Percentiles rank a stretch among this genome's conserved stretches.
These are phyloP conservation scores for Acanthaster planci DNA, from an alignment of 35 echinoderm and acorn worm species.

Conservation along the genomic window DNA sequence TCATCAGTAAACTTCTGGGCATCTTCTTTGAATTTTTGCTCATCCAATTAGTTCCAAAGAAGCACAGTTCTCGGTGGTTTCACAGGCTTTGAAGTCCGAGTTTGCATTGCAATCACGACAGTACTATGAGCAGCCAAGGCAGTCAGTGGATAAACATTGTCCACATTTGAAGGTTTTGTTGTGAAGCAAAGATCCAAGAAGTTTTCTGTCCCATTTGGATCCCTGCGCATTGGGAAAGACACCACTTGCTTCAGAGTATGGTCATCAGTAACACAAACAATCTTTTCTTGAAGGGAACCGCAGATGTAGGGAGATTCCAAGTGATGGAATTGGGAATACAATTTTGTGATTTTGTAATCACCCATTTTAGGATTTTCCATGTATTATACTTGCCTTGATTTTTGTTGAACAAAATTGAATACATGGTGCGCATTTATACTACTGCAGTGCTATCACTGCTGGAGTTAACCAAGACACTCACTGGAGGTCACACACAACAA, in stretches of 20 bases:
- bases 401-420: no score
- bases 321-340: no score
- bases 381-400: no score
- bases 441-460: no score
- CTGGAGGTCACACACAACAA: no score
- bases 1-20: slow-evolving; percentile 1
- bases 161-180: slow-evolving; percentile 19
- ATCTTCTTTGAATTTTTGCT: slow-evolving; percentile 2
- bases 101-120: slow-evolving; percentile 28
- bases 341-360: no score
- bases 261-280: background rate
- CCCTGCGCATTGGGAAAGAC: background rate
- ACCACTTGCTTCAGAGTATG: slow-evolving; percentile 1
- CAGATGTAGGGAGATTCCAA: no score
- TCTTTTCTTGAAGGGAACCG: slow-evolving; percentile 5
- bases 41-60: slow-evolving; percentile 32
- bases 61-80: slow-evolving; percentile 49
- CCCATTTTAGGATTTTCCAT: no score
- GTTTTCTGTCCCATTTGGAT: slow-evolving; percentile 24
- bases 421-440: no score
- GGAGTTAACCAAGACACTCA: no score
- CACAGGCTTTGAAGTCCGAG: background rate
- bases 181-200: slow-evolving; percentile 9
- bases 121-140: slow-evolving; percentile 35
- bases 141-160: slow-evolving; percentile 18